Evolutionary conservation across 1,140 invertebrate species (phyloP).

Genomic region (Spodoptera frugiperda): DNA sequence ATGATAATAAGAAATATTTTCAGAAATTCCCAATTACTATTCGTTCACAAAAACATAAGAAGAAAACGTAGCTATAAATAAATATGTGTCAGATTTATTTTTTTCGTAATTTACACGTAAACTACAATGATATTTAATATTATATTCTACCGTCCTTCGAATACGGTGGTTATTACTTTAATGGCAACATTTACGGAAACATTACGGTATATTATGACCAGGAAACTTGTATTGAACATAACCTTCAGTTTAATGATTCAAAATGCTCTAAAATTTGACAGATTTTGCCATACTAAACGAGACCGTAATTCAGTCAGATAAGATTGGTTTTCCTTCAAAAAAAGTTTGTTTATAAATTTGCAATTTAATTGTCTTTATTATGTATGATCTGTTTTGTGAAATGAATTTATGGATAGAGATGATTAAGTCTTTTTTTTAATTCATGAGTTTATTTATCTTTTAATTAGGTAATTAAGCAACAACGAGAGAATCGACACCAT

Average conservation of each 20-base stretch:
- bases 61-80: too few species aligned
- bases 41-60: too few species aligned
- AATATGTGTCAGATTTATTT: too few species aligned
- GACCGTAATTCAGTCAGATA: neutral
- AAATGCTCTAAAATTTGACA: neutral
- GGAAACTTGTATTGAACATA: conserved; percentile 4
- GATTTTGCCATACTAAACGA: neutral
- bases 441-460: too few species aligned
- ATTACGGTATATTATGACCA: neutral
- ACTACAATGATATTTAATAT: neutral
- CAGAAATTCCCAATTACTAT: too few species aligned
- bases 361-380: too few species aligned
- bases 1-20: too few species aligned
- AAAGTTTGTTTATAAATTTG: neutral
- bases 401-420: too few species aligned
- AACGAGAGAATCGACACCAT: too few species aligned
- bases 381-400: too few species aligned
- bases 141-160: neutral
- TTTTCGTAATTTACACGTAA: neutral
- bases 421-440: too few species aligned
- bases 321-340: neutral
- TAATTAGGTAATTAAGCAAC: too few species aligned
- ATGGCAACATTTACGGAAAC: neutral
- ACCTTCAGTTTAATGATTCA: conserved; percentile 9
- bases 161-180: neutral